Evolutionary conservation across 2,888 invertebrate genomes (phyloP).

Genomic region (Dynastes maya): DNA sequence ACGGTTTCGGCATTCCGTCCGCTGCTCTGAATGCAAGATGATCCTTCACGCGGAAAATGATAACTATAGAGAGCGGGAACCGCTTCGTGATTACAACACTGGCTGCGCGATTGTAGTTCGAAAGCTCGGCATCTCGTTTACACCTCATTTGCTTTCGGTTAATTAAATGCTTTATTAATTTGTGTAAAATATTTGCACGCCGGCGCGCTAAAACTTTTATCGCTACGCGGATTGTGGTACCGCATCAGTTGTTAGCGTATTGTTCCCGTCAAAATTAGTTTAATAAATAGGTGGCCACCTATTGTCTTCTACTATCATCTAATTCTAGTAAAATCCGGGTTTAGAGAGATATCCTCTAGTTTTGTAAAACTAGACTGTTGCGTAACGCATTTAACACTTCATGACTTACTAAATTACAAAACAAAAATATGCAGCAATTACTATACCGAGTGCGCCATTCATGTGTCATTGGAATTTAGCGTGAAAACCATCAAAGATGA

Average conservation of each 20-base stretch:
- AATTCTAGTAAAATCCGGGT: too few relatives aligned
- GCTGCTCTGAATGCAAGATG: conserved; percentile 43
- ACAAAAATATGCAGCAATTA: too few relatives aligned
- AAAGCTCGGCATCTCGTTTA: conserved; percentile 41
- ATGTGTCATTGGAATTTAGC: too few relatives aligned
- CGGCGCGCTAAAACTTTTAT: conserved; percentile 18
- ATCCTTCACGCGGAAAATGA: conserved; percentile 53
- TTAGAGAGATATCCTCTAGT: too few relatives aligned
- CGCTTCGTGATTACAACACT: conserved; percentile 21
- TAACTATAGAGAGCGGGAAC: conserved; percentile 47
- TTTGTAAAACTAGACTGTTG: too few relatives aligned
- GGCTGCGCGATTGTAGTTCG: conserved; percentile 27
- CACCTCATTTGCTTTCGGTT: conserved; percentile 46
- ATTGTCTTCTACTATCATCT: too few relatives aligned
- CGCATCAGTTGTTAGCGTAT: conserved; percentile 20
- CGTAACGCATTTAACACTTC: too few relatives aligned
- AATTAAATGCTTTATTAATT: conserved; percentile 48
- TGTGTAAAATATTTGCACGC: conserved; percentile 37
- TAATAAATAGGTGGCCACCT: conserved; percentile 15
- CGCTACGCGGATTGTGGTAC: not conserved
- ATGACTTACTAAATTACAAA: too few relatives aligned
- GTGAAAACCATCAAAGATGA: too few relatives aligned
- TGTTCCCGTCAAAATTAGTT: conserved; percentile 22
- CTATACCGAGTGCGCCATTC: too few relatives aligned
- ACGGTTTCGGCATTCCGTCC: conserved; percentile 27